Percentiles rank a stretch among this genome's conserved stretches.
These are phyloP conservation scores for Bambusicola thoracicus DNA, from an alignment of 2,113 vertebrate genomes.

Conservation along the genomic window DNA sequence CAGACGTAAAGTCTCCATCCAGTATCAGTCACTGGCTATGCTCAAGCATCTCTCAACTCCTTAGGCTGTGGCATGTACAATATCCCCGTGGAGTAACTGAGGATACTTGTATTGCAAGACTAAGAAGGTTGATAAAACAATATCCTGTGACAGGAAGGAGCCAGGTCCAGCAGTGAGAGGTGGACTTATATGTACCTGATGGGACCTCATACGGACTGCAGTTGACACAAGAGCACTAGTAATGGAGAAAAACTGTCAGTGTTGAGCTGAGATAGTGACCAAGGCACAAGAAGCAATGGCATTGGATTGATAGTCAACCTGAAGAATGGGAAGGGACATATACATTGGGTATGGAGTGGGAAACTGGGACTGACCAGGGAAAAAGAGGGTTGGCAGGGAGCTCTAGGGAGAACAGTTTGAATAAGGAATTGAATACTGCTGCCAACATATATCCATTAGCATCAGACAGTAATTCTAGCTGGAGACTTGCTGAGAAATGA, in stretches of 20 bases:
- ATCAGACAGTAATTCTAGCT: neutral
- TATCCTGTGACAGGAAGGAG: neutral
- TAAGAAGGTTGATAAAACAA: neutral
- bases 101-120: neutral
- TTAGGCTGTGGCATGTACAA: neutral
- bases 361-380: neutral
- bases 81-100: neutral
- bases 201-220: neutral
- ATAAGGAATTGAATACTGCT: neutral
- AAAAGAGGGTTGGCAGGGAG: conserved; percentile 3
- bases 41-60: neutral
- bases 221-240: neutral
- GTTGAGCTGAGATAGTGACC: accelerated
- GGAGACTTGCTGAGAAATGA: neutral
- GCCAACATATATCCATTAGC: neutral
- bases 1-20: neutral
- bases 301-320: neutral
- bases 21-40: neutral
- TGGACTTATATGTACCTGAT: too few species aligned
- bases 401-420: neutral
- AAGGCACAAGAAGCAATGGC: neutral
- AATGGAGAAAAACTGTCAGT: neutral
- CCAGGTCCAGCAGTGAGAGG: neutral
- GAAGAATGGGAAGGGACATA: neutral
- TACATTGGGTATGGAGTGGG: neutral